Conservation (phyloP, 2,113 vertebrate genomes). For the Bostrychus sinensis region DNA sequence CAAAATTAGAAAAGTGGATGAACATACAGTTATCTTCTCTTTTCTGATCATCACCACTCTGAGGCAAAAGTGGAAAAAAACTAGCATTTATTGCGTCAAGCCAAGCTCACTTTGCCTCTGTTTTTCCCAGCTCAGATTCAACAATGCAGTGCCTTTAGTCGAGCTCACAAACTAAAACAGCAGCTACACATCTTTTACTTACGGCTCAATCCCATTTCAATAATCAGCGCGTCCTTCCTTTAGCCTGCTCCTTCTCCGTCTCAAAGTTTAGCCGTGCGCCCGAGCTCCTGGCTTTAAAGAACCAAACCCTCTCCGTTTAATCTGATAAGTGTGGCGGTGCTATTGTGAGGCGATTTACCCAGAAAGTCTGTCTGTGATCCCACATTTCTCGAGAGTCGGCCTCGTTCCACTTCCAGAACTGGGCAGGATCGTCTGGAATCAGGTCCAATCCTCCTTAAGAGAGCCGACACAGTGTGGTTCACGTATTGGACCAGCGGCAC, state of each 20-base stretch:
- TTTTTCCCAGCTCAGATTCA: constrained; percentile 18
- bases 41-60: no score
- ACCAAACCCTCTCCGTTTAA: constrained; percentile 66
- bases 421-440: constrained; percentile 78
- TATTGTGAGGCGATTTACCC: constrained; percentile 76
- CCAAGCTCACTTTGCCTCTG: constrained; percentile 12
- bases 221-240: constrained; percentile 40
- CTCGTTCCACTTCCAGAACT: constrained; percentile 75
- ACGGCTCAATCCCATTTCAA: constrained; percentile 46
- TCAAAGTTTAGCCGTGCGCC: constrained; percentile 66
- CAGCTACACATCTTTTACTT: constrained; percentile 23
- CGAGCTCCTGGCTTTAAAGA: constrained; percentile 62
- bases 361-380: constrained; percentile 73
- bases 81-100: background rate
- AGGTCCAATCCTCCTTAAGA: constrained; percentile 80
- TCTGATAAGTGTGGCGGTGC: constrained; percentile 75
- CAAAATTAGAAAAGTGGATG: background rate
- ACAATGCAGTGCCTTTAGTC: constrained; percentile 11
- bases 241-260: constrained; percentile 10
- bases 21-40: no score
- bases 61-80: no score
- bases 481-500: background rate
- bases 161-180: constrained; percentile 28
- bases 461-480: constrained; percentile 27
- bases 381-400: constrained; percentile 70